Conservation (phyloP, 2,113 vertebrate species). For the Junco hyemalis region DNA sequence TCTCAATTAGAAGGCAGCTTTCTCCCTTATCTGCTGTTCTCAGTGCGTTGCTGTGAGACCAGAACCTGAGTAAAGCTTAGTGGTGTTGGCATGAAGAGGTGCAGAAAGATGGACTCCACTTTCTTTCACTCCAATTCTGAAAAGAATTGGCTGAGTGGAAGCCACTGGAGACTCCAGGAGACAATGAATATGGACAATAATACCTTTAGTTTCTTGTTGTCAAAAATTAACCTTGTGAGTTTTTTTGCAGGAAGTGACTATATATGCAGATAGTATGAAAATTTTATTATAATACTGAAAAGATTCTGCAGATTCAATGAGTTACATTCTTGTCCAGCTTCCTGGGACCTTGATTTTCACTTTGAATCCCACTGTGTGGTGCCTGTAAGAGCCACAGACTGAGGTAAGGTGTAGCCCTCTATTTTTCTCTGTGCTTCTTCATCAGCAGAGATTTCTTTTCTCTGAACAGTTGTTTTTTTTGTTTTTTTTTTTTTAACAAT, state of each 20-base stretch:
- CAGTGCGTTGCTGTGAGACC: background rate
- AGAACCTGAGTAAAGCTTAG: background rate
- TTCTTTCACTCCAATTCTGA: background rate
- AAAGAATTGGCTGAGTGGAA: background rate
- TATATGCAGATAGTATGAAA: background rate
- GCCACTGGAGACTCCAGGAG: fast-evolving
- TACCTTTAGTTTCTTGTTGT: background rate
- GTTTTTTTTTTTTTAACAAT: background rate
- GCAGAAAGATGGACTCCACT: background rate
- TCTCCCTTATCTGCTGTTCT: background rate
- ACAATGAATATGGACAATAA: background rate
- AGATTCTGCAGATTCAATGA: background rate
- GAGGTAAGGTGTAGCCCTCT: background rate
- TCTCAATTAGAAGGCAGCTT: background rate
- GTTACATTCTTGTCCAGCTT: fast-evolving
- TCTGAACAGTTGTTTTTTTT: background rate
- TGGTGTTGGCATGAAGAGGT: background rate
- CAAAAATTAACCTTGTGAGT: fast-evolving
- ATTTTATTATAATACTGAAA: background rate
- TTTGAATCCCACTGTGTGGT: fast-evolving
- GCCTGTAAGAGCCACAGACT: background rate
- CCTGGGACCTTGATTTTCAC: background rate
- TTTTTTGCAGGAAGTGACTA: background rate
- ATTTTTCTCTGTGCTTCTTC: background rate
- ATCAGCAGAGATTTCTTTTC: background rate